A percentile compares a stretch with the other conserved stretches of the same genome.
phyloP scores from a whole-genome alignment of 2,888 invertebrate species.

The Harpalus rubripes region DNA sequence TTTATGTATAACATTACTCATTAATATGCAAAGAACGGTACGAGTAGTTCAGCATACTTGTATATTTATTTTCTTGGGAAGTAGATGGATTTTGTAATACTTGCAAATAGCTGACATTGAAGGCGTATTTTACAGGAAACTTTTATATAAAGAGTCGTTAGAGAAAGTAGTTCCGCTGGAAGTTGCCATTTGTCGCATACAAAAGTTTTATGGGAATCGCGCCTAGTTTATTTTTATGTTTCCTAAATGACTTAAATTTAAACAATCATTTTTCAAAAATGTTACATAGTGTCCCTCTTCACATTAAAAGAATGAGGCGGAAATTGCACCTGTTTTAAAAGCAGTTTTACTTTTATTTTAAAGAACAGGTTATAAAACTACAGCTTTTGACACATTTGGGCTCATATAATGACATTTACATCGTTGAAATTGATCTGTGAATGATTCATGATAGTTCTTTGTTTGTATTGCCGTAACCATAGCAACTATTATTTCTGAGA shows the following conservation, averaged over 20 bases:
- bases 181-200: background rate
- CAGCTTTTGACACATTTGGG: too few relatives aligned
- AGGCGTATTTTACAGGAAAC: constrained; percentile 7
- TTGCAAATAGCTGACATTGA: constrained; percentile 39
- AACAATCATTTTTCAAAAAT: background rate
- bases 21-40: constrained; percentile 9
- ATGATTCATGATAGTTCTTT: too few relatives aligned
- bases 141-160: background rate
- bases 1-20: constrained; percentile 2
- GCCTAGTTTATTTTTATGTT: constrained; percentile 8
- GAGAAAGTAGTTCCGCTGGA: constrained; percentile 28
- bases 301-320: background rate
- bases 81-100: constrained; percentile 13
- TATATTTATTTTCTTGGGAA: constrained; percentile 15
- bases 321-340: background rate
- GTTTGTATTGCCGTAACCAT: too few relatives aligned
- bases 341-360: background rate
- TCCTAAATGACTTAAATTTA: background rate
- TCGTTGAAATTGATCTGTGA: too few relatives aligned
- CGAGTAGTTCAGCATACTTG: constrained; percentile 27
- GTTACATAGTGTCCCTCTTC: background rate
- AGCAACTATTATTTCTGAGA: too few relatives aligned
- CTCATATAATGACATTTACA: too few relatives aligned
- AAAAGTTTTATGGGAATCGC: constrained; percentile 39
- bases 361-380: background rate